These are phyloP conservation scores for Sceloporus tristichus DNA, from an alignment of 2,113 vertebrate genomes.

Conservation along the genomic window DNA sequence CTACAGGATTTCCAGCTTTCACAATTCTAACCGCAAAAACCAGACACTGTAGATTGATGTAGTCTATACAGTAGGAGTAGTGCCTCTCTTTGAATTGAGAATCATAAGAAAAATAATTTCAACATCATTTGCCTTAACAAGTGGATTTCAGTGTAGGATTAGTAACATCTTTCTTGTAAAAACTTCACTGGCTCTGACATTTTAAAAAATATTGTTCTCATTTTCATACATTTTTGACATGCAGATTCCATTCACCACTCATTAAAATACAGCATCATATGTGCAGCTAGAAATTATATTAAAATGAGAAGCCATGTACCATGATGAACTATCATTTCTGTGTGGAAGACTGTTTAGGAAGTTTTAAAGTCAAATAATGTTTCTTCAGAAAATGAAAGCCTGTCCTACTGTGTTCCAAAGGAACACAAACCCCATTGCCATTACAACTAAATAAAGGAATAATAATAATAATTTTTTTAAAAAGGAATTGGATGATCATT, in stretches of 20 bases:
- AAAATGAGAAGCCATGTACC: background rate
- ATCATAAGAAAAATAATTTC: conserved; percentile 6
- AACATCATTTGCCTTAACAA: background rate
- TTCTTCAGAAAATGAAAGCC: background rate
- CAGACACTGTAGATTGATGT: conserved; percentile 2
- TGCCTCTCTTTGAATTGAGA: background rate
- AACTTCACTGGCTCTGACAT: background rate
- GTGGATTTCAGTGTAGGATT: background rate
- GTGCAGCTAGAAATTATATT: background rate
- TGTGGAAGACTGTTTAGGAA: background rate
- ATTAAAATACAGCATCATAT: background rate
- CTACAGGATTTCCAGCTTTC: conserved; percentile 62
- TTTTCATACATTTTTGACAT: background rate
- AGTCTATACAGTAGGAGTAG: background rate
- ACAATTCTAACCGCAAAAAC: conserved; percentile 63
- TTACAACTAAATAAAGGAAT: background rate
- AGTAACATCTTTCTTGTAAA: conserved; percentile 2
- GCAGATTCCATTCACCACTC: background rate
- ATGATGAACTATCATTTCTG: background rate
- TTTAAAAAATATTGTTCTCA: background rate
- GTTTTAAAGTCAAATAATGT: background rate
- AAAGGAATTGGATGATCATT: background rate
- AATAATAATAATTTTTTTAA: background rate
- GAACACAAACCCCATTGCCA: background rate
- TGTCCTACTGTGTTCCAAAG: background rate